Evolutionary conservation across 2,113 vertebrate genomes (phyloP).

Genomic region (Emydocephalus ijimae): DNA sequence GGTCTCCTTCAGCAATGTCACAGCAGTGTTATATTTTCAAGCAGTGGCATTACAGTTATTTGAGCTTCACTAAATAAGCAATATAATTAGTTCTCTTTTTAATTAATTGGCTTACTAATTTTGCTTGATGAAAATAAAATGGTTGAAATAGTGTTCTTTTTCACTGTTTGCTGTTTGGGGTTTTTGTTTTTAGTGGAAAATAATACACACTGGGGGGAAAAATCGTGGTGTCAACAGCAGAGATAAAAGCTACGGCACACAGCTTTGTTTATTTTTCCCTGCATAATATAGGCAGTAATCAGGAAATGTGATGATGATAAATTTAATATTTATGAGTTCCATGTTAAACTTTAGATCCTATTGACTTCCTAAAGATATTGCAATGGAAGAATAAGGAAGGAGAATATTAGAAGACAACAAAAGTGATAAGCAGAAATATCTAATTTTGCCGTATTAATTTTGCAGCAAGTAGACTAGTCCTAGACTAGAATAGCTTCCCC

Average conservation of each 20-base stretch:
- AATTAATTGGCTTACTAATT: not conserved
- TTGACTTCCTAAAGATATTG: not conserved
- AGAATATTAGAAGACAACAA: constrained; percentile 4
- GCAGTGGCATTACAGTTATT: not conserved
- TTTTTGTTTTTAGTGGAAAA: not conserved
- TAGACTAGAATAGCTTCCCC: not conserved
- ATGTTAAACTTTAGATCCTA: constrained; percentile 12
- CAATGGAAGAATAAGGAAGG: constrained; percentile 1
- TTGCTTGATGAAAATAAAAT: not conserved
- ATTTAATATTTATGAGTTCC: not conserved
- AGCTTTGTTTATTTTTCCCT: not conserved
- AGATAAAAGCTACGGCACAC: constrained; percentile 28
- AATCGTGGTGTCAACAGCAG: constrained; percentile 26
- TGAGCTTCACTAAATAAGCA: not conserved
- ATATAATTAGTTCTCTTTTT: not conserved
- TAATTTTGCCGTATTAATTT: not conserved
- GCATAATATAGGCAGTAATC: fast-evolving
- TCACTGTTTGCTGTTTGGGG: not conserved
- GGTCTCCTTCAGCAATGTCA: not conserved
- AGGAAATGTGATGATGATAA: constrained; percentile 8
- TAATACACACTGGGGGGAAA: not conserved
- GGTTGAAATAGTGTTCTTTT: not conserved
- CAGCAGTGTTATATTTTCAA: not conserved
- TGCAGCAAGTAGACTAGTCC: not conserved
- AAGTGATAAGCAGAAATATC: not conserved